Conservation (phyloP, 1,140 invertebrate species). For the Copidosoma floridanum region DNA sequence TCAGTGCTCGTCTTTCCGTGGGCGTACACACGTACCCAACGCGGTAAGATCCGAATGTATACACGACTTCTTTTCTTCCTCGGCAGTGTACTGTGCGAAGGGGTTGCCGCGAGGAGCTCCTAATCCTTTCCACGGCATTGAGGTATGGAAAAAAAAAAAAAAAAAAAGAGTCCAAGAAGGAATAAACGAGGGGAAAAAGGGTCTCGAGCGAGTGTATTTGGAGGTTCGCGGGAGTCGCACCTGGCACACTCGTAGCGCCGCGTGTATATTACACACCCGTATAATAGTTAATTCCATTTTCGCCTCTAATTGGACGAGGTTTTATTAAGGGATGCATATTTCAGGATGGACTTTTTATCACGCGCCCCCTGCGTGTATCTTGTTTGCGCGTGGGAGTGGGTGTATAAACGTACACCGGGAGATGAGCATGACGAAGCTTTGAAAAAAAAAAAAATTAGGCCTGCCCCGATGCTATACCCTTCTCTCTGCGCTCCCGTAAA, state of each 20-base stretch:
- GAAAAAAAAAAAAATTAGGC: conserved; percentile 54
- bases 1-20: conserved; percentile 17
- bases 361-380: conserved; percentile 41
- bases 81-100: no score
- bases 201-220: background rate
- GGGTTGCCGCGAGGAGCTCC: no score
- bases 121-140: conserved; percentile 13
- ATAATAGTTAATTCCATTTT: conserved; percentile 55
- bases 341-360: conserved; percentile 57
- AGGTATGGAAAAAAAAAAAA: background rate
- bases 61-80: conserved; percentile 10
- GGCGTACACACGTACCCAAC: background rate
- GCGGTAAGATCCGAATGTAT: background rate
- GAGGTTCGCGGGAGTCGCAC: background rate
- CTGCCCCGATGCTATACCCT: conserved; percentile 35
- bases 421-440: conserved; percentile 17
- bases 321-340: conserved; percentile 59
- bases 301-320: conserved; percentile 55
- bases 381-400: background rate
- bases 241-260: background rate
- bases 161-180: background rate
- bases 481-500: conserved; percentile 39
- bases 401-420: background rate
- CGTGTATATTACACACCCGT: conserved; percentile 1
- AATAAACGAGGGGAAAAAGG: background rate